Base-by-base conservation (phyloP, 2,888 invertebrate species). In the Ecdyonurus torrentis region DNA sequence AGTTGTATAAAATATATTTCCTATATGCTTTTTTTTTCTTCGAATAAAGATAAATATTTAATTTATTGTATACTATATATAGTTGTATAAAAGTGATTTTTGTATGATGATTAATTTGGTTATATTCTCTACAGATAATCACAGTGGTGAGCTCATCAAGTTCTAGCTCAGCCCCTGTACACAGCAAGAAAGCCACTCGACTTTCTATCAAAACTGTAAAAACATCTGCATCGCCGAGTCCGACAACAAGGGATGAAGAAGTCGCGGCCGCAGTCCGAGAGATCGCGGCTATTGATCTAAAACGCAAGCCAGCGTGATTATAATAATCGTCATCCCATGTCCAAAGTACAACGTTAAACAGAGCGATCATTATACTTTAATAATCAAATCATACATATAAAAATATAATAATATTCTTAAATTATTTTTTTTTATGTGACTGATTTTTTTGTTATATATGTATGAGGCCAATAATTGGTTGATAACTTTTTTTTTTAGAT, bases 81-180 rank as follows among this genome's bases (percentile, higher is more conserved):
- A n/a, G n/a, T n/a, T n/a, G n/a, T n/a, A n/a, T n/a, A n/a, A n/a
- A n/a, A n/a, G n/a, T n/a, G n/a, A n/a, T n/a, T n/a, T n/a, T n/a
- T n/a, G n/a, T n/a, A n/a, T n/a, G 37, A 10, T 37, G 15, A 37
- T 37, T 37, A 37, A 55, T 20, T 55, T 55, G 5, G n/a, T 18
- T 20, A 20, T 55, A 10, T 18, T 10, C 50, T 50, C 7, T 18
- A 7, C 66, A 72, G 72, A 71, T 72, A 55, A 69, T 71, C 50
- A 70, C 71, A 19, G 70, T 69, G 22, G 71, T 70, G 58, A 71
- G 70, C 37, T 68, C 70, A 5, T 63, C 70, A 20, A 68, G 64
- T 18, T 55, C 55, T 7, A 55, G 55, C 20, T 20, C 19, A 5
- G n/a, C 55, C 15, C 37, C 37, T 37, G 55, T 20, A 7, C 22